A percentile compares a stretch with the other conserved stretches of the same genome.
These are phyloP conservation scores for Clepsis dumicolana DNA, from an alignment of 2,888 invertebrate species.

Conservation along the genomic window DNA sequence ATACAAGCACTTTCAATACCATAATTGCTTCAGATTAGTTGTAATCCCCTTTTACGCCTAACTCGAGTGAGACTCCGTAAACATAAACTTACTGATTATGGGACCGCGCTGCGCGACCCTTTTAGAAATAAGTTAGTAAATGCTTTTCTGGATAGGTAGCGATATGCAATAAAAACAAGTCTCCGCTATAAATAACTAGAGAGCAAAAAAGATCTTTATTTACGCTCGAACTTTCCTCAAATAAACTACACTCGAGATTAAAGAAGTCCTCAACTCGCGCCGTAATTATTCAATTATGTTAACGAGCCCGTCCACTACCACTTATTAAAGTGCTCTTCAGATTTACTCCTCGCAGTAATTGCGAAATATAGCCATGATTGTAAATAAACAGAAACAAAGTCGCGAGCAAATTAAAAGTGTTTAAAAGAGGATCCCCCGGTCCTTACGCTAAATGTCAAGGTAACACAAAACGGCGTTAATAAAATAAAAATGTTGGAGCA, in stretches of 20 bases:
- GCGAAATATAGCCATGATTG: constrained; percentile 40
- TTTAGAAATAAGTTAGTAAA: neutral
- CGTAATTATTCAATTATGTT: constrained; percentile 42
- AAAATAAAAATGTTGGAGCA: constrained; percentile 57
- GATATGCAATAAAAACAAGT: neutral
- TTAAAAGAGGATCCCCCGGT: constrained; percentile 66
- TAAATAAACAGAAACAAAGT: constrained; percentile 43
- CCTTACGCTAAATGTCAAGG: constrained; percentile 76
- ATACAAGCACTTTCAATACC: neutral
- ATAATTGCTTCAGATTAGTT: neutral
- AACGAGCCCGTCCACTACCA: constrained; percentile 32
- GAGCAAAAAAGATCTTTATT: constrained; percentile 5
- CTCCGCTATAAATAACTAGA: neutral
- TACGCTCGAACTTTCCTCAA: constrained; percentile 15
- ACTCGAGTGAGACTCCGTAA: neutral
- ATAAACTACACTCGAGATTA: constrained; percentile 22
- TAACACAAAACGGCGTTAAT: constrained; percentile 62
- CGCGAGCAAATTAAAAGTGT: constrained; percentile 61
- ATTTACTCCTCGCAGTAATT: constrained; percentile 37
- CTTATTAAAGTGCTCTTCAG: constrained; percentile 35
- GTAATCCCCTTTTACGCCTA: neutral
- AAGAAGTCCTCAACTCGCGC: constrained; percentile 11
- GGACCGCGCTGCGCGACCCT: neutral
- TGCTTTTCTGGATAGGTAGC: neutral
- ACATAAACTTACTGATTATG: neutral